A percentile compares a stretch with the other conserved stretches of the same genome.
phyloP scores from a whole-genome alignment of 2,888 invertebrate species.

The Caenorhabditis becei region DNA sequence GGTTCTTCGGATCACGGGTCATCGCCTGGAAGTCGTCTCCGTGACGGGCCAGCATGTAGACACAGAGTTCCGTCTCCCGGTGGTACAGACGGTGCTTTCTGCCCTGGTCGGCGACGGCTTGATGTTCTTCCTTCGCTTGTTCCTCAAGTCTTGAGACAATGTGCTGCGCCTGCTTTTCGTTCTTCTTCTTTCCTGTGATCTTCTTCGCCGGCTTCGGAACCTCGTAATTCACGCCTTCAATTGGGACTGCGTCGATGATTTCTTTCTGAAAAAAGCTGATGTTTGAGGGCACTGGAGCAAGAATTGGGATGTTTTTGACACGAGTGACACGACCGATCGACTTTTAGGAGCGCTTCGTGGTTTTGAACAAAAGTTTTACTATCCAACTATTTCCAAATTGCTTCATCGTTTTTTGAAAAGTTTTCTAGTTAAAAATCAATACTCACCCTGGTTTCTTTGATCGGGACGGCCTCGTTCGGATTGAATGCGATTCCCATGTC shows the following conservation, averaged over 20 bases:
- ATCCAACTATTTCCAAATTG: too few species aligned
- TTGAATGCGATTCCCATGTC: constrained; percentile 72
- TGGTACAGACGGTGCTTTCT: constrained; percentile 67
- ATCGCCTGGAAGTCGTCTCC: constrained; percentile 78
- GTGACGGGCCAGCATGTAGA: constrained; percentile 74
- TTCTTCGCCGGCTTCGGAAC: constrained; percentile 51
- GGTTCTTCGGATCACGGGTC: constrained; percentile 76
- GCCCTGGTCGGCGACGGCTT: constrained; percentile 48
- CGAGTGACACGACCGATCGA: too few species aligned
- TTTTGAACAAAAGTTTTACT: too few species aligned
- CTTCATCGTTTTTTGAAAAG: too few species aligned
- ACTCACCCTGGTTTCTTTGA: constrained; percentile 61
- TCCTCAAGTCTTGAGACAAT: constrained; percentile 65
- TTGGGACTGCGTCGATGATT: constrained; percentile 64
- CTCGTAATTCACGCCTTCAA: constrained; percentile 56
- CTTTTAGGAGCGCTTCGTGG: too few species aligned
- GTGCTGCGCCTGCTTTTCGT: constrained; percentile 56
- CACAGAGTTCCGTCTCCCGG: constrained; percentile 76
- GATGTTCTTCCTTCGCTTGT: constrained; percentile 61
- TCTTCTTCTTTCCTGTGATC: constrained; percentile 51
- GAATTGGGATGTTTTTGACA: background rate
- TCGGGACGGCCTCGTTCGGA: constrained; percentile 70
- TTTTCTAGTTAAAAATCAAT: background rate
- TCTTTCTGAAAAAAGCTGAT: constrained; percentile 53
- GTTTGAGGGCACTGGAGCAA: background rate